Base-by-base conservation (phyloP, 2,888 invertebrate species). In the Conistra vaccinii region DNA sequence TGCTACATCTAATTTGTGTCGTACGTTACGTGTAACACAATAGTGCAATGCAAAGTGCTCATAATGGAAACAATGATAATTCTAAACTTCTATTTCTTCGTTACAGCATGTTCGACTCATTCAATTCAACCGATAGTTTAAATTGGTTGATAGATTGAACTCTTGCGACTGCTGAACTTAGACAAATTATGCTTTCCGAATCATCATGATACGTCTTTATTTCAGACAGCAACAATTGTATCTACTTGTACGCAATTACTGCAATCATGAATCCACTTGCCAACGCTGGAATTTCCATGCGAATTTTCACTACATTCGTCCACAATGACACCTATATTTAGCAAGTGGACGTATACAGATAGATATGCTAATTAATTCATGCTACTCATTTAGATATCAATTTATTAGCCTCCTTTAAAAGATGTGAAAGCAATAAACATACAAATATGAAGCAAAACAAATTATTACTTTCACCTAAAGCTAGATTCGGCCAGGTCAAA, bases 371-470 rank as follows among this genome's bases (percentile, higher is more conserved):
- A 79, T 79, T 63, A 35, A 57, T 79, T 62, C 57, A 67, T 32
- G 51, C 9, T 67, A 58, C 77, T 67, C 55, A 72, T 81, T 60
- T 35, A 67, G 62, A 48, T 23, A 69, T 26, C 65, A 69, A 62
- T 81, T 39, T 60, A 62, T 55, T 14, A 48, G 51, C 39, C 26
- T 67, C 72, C 67, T 76, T 81, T 74, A 84, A 70, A 51, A 75
- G 80, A 80, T 66, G 78, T 83, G 86, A 89, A 85, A 88, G 87
- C 76, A 67, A 77, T 85, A 82, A 76, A 70, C 78, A 71, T 79
- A 81, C 51, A 77, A 81, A 87, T 85, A 83, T 77, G 67, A 80
- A 70, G 4, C 67, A 70, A 78, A 65, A 78, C 51, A 61, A 17
- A 78, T 78, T 35, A 65, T 39, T 23, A 82, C 81, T 88, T 76